Conservation (phyloP, 2,113 vertebrate genomes). For the Paracanthobrama guichenoti region DNA sequence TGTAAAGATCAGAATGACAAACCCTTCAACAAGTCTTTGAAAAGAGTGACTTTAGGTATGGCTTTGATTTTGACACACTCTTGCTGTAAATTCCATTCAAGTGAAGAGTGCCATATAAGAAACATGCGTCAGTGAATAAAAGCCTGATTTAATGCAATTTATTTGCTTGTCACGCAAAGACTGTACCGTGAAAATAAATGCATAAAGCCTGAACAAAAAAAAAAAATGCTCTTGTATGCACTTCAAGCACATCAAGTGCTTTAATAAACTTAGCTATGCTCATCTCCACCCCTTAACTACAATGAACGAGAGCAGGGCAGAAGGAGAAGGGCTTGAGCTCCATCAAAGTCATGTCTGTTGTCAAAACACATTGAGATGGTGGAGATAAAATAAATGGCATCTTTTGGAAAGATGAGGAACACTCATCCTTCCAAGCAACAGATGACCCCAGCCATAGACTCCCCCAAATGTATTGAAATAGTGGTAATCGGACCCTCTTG, state of each 20-base stretch:
- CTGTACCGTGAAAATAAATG: constrained; percentile 34
- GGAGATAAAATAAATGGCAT: constrained; percentile 68
- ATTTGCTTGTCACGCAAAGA: constrained; percentile 37
- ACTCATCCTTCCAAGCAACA: constrained; percentile 67
- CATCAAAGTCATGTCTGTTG: constrained; percentile 69
- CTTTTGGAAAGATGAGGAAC: constrained; percentile 67
- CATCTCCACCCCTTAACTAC: constrained; percentile 38
- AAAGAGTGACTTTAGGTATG: background rate
- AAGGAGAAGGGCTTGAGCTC: constrained; percentile 36
- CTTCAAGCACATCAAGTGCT: constrained; percentile 72
- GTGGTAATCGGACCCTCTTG: constrained; percentile 75
- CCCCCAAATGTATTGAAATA: constrained; percentile 67
- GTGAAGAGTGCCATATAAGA: background rate
- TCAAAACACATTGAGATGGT: constrained; percentile 70
- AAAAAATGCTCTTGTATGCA: constrained; percentile 62
- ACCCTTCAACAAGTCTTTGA: constrained; percentile 33
- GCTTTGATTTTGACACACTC: constrained; percentile 34
- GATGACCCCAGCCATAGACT: constrained; percentile 64
- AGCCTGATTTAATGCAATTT: background rate
- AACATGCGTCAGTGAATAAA: constrained; percentile 6
- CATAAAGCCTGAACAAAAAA: constrained; percentile 55
- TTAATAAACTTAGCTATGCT: constrained; percentile 70
- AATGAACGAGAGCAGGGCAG: constrained; percentile 37
- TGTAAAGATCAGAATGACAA: constrained; percentile 37
- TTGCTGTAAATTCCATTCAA: constrained; percentile 8